A percentile compares a stretch with the other conserved stretches of the same genome.
These are phyloP conservation scores for Tupaia chinensis DNA, from an alignment of 2,113 vertebrate genomes.

Conservation along the genomic window DNA sequence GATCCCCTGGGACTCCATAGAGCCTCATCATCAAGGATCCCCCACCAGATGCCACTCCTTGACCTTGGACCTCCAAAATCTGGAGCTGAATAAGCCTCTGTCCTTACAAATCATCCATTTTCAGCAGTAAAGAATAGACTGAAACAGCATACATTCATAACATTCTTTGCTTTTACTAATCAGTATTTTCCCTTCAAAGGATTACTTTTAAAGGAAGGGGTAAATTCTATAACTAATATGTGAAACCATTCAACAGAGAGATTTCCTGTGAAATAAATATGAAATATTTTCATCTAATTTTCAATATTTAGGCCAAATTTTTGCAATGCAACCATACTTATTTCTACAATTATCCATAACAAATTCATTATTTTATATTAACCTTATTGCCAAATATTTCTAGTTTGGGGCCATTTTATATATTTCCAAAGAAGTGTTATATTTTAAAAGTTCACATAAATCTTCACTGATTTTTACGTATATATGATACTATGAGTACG, in stretches of 20 bases:
- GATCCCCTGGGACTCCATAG: too few species aligned
- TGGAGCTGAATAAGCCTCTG: too few species aligned
- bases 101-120: too few species aligned
- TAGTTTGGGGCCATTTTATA: neutral
- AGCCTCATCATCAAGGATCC: too few species aligned
- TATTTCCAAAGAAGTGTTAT: neutral
- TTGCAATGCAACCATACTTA: neutral
- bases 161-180: conserved; percentile 7
- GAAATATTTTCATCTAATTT: neutral
- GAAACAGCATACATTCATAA: conserved; percentile 23
- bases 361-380: neutral
- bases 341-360: neutral
- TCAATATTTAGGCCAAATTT: neutral
- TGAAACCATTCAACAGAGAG: neutral
- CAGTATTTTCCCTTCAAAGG: conserved; percentile 11
- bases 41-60: too few species aligned
- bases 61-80: too few species aligned
- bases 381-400: neutral
- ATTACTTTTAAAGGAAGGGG: conserved; percentile 13
- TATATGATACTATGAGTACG: neutral
- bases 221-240: neutral
- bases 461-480: neutral
- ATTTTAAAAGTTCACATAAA: neutral
- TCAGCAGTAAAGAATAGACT: too few species aligned
- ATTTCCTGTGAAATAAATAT: neutral